These are phyloP conservation scores for Rutpela maculata DNA, from an alignment of 2,888 invertebrate species.

Conservation along the genomic window DNA sequence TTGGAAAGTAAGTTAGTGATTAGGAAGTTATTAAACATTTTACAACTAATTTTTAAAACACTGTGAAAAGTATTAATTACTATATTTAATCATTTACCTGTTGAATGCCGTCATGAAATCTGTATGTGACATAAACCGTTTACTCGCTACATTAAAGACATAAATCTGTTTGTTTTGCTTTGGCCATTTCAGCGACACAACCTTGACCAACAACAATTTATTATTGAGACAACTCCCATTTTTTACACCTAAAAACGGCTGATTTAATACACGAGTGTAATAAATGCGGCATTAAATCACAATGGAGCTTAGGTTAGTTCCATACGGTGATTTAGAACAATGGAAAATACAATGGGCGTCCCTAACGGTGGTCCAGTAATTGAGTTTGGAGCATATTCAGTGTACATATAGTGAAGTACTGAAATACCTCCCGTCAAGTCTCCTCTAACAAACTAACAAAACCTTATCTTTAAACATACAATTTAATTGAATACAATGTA, in stretches of 20 bases:
- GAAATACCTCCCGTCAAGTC: conserved; percentile 44
- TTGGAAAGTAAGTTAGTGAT: too few relatives aligned
- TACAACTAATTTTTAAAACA: too few relatives aligned
- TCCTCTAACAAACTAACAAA: conserved; percentile 40
- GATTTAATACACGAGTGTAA: conserved; percentile 23
- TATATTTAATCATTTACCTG: too few relatives aligned
- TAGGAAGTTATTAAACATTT: too few relatives aligned
- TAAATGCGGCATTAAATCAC: conserved; percentile 31
- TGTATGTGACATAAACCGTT: not conserved
- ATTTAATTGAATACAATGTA: conserved; percentile 50
- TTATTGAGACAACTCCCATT: conserved; percentile 8
- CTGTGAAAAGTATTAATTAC: too few relatives aligned
- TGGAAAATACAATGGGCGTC: conserved; percentile 42
- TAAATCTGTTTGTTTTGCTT: not conserved
- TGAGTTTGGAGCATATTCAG: conserved; percentile 39
- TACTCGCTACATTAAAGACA: not conserved
- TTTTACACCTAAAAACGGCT: conserved; percentile 32
- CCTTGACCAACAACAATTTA: conserved; percentile 16
- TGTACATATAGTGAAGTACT: conserved; percentile 9
- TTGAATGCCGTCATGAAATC: not conserved
- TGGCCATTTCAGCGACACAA: not conserved
- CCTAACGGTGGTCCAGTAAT: conserved; percentile 43
- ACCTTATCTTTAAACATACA: conserved; percentile 46
- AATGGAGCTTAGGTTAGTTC: conserved; percentile 49
- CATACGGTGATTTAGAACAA: conserved; percentile 54